Conservation (phyloP, 1,140 invertebrate species). For the Lysiphlebus fabarum region DNA sequence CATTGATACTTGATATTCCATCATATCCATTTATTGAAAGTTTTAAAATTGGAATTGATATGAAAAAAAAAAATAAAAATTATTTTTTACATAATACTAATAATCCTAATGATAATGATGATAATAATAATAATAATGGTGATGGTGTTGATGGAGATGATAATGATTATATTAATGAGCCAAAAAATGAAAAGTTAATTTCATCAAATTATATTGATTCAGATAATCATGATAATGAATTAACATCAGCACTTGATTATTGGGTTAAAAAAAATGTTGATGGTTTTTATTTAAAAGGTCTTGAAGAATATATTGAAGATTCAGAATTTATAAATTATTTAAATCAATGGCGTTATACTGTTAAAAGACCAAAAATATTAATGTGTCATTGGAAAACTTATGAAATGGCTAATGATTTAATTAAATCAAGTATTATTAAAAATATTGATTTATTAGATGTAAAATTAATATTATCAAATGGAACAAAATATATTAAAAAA, state of each 20-base stretch:
- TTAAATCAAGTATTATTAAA: slow-evolving; percentile 57
- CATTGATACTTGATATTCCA: slow-evolving; percentile 72
- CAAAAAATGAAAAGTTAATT: slow-evolving; percentile 14
- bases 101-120: too few species aligned
- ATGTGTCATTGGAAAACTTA: slow-evolving; percentile 65
- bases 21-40: slow-evolving; percentile 57
- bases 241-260: slow-evolving; percentile 60
- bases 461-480: slow-evolving; percentile 60
- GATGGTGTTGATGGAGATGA: too few species aligned
- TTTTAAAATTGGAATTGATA: slow-evolving; percentile 6
- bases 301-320: slow-evolving; percentile 53
- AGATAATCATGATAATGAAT: slow-evolving; percentile 34
- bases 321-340: slow-evolving; percentile 53
- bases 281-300: slow-evolving; percentile 77
- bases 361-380: slow-evolving; percentile 62
- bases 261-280: slow-evolving; percentile 69
- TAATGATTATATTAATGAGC: slow-evolving; percentile 8
- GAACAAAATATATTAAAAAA: slow-evolving; percentile 57
- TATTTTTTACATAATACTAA: too few species aligned
- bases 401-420: slow-evolving; percentile 43
- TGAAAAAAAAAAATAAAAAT: too few species aligned
- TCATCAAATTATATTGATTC: slow-evolving; percentile 23
- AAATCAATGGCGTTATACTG: slow-evolving; percentile 64
- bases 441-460: slow-evolving; percentile 71
- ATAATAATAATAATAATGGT: too few species aligned